phyloP scores from a whole-genome alignment of 2,797 vertebrate genomes.

The Eulemur mongoz region DNA sequence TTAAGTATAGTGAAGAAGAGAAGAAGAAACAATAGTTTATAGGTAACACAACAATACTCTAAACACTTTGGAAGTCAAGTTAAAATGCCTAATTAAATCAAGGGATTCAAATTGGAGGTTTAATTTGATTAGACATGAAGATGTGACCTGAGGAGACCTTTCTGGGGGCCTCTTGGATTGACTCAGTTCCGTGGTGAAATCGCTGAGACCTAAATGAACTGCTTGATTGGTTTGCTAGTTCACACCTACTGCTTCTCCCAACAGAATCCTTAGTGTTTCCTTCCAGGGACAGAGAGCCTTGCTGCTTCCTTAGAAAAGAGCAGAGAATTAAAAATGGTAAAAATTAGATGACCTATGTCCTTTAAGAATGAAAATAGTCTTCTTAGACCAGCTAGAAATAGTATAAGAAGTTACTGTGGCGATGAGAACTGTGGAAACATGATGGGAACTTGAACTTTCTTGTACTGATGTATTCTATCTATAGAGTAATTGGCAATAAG shows the following conservation, averaged over 20 bases:
- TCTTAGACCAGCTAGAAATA: background rate
- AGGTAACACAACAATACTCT: background rate
- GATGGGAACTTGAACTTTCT: background rate
- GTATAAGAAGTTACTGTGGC: background rate
- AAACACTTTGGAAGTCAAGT: background rate
- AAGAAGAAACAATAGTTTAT: background rate
- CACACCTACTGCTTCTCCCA: background rate
- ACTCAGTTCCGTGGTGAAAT: background rate
- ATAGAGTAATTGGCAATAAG: background rate
- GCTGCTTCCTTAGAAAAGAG: background rate
- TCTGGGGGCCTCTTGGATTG: background rate
- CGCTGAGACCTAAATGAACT: background rate
- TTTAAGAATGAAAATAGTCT: conserved; percentile 44
- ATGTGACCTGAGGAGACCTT: background rate
- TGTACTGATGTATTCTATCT: background rate
- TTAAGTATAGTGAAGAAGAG: background rate
- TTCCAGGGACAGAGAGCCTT: background rate
- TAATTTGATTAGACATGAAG: background rate
- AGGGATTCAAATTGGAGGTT: background rate
- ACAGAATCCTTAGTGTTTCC: background rate
- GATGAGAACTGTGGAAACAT: background rate
- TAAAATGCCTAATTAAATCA: background rate
- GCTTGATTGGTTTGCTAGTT: background rate
- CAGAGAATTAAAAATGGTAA: background rate
- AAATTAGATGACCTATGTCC: background rate